Conservation (phyloP, 2,797 vertebrate genomes). For the Spheniscus humboldti region DNA sequence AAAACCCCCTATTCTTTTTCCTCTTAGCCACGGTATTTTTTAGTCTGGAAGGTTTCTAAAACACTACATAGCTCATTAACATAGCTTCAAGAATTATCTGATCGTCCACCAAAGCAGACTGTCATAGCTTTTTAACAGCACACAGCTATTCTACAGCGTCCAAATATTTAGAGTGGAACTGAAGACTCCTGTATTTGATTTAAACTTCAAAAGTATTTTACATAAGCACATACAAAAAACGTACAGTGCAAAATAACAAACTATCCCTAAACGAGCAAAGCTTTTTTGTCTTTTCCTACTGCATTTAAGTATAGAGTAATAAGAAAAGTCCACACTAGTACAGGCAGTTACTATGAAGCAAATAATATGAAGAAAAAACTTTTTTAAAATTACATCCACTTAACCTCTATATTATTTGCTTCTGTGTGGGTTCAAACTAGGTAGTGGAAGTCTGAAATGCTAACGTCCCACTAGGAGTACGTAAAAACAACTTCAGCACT, state of each 20-base stretch:
- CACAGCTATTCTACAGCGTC: not conserved
- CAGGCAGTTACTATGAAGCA: not conserved
- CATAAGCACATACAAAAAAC: not conserved
- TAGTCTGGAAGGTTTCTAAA: not conserved
- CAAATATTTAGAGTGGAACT: not conserved
- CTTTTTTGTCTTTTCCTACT: not conserved
- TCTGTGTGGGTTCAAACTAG: not conserved
- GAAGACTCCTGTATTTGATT: not conserved
- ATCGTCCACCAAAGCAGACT: not conserved
- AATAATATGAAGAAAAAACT: not conserved
- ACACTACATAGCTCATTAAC: not conserved
- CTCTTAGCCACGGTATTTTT: not conserved
- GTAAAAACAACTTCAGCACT: not conserved
- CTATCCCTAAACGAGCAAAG: not conserved
- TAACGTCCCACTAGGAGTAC: not conserved
- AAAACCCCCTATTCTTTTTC: not conserved
- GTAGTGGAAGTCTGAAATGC: not conserved
- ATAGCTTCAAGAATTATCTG: not conserved
- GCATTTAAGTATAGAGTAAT: not conserved
- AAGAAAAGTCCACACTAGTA: not conserved
- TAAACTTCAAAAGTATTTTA: not conserved
- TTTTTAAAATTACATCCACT: not conserved
- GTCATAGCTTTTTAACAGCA: not conserved
- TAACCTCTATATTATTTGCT: not conserved
- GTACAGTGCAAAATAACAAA: not conserved